phyloP scores from a whole-genome alignment of 2,113 vertebrate genomes.

The Colinus virginianus region DNA sequence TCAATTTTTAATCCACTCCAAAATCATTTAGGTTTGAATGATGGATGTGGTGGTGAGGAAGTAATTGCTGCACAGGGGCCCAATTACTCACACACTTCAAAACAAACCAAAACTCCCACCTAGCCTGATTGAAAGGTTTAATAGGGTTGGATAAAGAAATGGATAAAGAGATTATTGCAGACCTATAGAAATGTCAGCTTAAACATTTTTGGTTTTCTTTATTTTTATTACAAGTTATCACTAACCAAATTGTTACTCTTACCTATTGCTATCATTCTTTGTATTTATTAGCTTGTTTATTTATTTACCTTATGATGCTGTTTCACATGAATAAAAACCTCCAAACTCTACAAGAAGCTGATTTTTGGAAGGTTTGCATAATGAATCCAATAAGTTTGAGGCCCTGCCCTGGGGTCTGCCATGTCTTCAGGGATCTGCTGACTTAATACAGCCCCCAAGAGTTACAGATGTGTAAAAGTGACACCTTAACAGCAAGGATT shows the following conservation, averaged over 20 bases:
- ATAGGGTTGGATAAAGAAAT: neutral
- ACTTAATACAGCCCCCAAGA: neutral
- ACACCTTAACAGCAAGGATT: neutral
- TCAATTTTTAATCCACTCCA: constrained; percentile 1
- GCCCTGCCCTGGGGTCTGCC: neutral
- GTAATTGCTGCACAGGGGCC: constrained; percentile 22
- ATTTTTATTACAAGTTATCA: neutral
- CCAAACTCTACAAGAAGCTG: neutral
- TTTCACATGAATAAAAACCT: neutral
- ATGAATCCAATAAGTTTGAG: neutral
- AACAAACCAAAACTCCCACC: neutral
- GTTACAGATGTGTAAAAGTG: neutral
- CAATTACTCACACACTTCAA: constrained; percentile 28
- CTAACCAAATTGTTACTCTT: neutral
- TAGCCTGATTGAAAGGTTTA: neutral
- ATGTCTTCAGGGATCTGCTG: neutral
- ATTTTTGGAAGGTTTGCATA: neutral
- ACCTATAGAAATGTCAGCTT: neutral
- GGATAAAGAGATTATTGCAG: neutral
- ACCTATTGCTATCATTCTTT: neutral
- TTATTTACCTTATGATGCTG: neutral
- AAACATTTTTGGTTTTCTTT: neutral
- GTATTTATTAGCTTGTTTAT: neutral
- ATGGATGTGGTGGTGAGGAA: neutral
- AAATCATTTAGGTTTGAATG: neutral